Conservation (phyloP, 2,113 vertebrate species). For the Salvelinus sp. region DNA sequence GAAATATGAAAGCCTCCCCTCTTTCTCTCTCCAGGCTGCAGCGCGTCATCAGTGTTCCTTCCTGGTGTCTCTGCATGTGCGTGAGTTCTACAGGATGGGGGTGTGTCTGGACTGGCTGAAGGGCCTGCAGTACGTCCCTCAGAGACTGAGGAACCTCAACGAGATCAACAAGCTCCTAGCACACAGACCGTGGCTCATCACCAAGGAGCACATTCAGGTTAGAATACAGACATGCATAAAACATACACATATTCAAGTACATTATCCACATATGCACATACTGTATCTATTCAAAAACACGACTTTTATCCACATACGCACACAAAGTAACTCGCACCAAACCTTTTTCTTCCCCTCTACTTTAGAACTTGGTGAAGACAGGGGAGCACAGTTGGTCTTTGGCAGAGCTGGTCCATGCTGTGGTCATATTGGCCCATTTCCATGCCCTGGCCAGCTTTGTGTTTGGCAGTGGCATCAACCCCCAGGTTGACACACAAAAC, state of each 20-base stretch:
- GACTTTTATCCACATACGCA: background rate
- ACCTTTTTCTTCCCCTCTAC: slow-evolving; percentile 27
- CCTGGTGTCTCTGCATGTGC: slow-evolving; percentile 84
- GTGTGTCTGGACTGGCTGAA: slow-evolving; percentile 83
- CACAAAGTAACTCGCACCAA: background rate
- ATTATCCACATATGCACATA: too few species aligned
- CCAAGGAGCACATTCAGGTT: slow-evolving; percentile 87
- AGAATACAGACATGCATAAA: background rate
- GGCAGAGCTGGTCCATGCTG: slow-evolving; percentile 83
- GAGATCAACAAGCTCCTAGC: slow-evolving; percentile 87
- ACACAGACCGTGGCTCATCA: slow-evolving; percentile 84
- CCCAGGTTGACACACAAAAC: slow-evolving; percentile 74
- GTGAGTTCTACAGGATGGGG: slow-evolving; percentile 84
- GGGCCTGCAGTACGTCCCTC: slow-evolving; percentile 81
- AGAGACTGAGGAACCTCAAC: slow-evolving; percentile 84
- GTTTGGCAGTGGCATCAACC: slow-evolving; percentile 85
- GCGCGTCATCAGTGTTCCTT: slow-evolving; percentile 85
- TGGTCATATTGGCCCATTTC: slow-evolving; percentile 83
- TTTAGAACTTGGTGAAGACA: slow-evolving; percentile 85
- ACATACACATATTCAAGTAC: background rate
- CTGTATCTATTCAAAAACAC: too few species aligned
- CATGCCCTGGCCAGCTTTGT: slow-evolving; percentile 85
- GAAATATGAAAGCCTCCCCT: background rate
- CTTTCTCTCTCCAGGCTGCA: slow-evolving; percentile 70
- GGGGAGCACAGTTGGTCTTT: slow-evolving; percentile 88